These are phyloP conservation scores for Rhagologus leucostigma DNA, from an alignment of 2,113 vertebrate species.

Conservation along the genomic window DNA sequence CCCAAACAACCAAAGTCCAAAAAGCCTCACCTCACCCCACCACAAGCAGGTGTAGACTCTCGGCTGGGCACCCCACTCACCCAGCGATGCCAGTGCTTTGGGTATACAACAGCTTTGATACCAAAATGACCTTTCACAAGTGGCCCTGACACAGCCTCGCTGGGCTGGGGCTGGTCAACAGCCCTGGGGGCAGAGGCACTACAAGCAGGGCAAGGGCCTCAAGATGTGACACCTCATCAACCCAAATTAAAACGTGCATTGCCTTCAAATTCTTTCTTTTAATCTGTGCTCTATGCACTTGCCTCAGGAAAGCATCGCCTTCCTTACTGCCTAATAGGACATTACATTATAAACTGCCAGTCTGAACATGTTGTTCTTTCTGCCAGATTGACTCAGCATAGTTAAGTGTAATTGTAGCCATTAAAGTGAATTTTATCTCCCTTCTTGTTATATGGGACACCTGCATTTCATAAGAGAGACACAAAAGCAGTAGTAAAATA, in stretches of 20 bases:
- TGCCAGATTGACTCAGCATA: background rate
- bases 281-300: background rate
- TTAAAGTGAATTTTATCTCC: background rate
- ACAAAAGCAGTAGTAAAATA: background rate
- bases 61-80: rapidly evolving
- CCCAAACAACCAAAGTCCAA: background rate
- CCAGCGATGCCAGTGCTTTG: no score
- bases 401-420: background rate
- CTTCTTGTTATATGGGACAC: background rate
- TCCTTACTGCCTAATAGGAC: background rate
- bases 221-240: background rate
- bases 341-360: background rate
- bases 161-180: background rate
- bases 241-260: background rate
- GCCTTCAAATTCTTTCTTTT: background rate
- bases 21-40: background rate
- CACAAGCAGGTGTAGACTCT: no score
- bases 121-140: background rate
- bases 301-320: background rate
- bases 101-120: background rate
- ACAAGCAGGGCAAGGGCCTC: background rate
- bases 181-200: no score
- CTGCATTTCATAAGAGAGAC: background rate
- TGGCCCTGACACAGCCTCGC: background rate
- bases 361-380: constrained; percentile 12